Base-by-base conservation (phyloP, 2,797 vertebrate genomes). In the Garrulus glandarius region DNA sequence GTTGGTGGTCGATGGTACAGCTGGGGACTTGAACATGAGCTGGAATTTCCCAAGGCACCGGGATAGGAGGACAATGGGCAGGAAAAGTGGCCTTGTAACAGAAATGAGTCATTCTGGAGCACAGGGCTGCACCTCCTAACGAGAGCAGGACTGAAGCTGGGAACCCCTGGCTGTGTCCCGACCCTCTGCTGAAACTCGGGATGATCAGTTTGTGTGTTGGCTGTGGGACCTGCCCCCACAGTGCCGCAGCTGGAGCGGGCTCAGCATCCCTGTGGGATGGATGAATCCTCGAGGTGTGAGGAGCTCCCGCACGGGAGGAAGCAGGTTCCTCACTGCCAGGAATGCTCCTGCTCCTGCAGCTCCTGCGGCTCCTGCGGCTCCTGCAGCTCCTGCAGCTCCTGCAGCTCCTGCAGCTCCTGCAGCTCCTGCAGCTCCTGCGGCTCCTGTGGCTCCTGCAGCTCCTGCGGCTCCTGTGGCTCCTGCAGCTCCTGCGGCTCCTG, bases 151-250 rank as follows among this genome's bases (percentile, higher is more conserved):
- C 1, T 4, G 39, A 30, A 77, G 13, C 26, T 20, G 20, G 8
- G 69, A 49, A 11, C 9, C n/a, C 52, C 43, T 3, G 29, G 68
- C 14, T 3, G 5, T 21, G 37, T 26, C 50, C 43, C 2, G 14
- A 15, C n/a, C 27, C 46, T 29, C 44, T 23, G 34, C n/a, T 61
- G 19, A 53, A 52, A 6, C 1, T 7, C 0, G 1, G 39, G 20
- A 7, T 32, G 82, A 50, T 43, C 21, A 7, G 3, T 34, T 5
- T 15, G 3, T 4, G 32, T 13, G 56, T 19, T 0, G 4, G 39
- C 47, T 46, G n/a, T 0, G 5, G 60, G 52, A 13, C 37, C 41
- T 46, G 26, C 21, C 43, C 41, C 43, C 0, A 1, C 26, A 21
- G 50, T 41, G 27, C 20, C 0, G 0, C 29, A 11, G 50, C 56